phyloP scores from a whole-genome alignment of 1,140 invertebrate species.

The Ganaspis sp. region DNA sequence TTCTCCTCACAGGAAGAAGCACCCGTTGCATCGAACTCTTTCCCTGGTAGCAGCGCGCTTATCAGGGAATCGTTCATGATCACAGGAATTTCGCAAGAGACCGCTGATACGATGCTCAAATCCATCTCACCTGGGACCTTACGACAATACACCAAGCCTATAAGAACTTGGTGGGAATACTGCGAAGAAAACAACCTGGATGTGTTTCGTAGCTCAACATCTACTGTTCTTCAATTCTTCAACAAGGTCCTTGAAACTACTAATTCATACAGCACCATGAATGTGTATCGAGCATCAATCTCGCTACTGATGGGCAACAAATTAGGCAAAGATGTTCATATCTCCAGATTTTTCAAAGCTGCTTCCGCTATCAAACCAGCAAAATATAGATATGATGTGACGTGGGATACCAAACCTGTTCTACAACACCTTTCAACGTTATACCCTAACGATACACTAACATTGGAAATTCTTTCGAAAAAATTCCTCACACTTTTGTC shows the following conservation, averaged over 20 bases:
- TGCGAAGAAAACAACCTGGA: too few species aligned
- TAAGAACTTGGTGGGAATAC: too few species aligned
- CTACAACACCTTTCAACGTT: background rate
- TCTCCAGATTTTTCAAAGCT: constrained; percentile 24
- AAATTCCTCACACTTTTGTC: background rate
- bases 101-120: too few species aligned
- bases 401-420: constrained; percentile 2
- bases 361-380: background rate
- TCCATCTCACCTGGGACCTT: too few species aligned
- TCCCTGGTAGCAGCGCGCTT: too few species aligned
- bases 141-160: too few species aligned
- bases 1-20: constrained; percentile 45
- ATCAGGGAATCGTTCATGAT: too few species aligned
- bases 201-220: too few species aligned
- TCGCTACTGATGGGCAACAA: background rate
- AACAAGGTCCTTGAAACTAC: background rate
- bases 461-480: background rate
- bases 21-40: background rate
- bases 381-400: background rate
- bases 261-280: background rate
- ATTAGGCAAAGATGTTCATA: background rate
- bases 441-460: background rate
- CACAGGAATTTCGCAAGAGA: too few species aligned
- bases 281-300: background rate
- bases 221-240: background rate